These are phyloP conservation scores for Macroglossus sobrinus DNA, from an alignment of 2,113 vertebrate species.

Conservation along the genomic window DNA sequence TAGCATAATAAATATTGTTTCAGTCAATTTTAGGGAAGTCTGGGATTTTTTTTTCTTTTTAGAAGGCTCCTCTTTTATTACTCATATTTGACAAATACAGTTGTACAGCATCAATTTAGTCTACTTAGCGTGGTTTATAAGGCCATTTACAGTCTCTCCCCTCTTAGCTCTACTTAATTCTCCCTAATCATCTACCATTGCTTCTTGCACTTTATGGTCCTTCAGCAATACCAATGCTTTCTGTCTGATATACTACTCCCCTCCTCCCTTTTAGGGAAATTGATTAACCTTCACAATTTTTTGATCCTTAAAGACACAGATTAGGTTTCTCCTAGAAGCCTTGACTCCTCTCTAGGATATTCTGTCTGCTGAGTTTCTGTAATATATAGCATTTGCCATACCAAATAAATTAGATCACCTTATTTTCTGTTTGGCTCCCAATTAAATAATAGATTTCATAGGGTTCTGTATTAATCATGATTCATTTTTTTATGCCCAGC, in stretches of 20 bases:
- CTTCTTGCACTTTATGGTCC: neutral
- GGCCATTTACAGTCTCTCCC: neutral
- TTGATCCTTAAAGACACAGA: neutral
- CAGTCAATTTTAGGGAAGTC: neutral
- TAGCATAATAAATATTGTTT: neutral
- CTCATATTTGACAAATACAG: neutral
- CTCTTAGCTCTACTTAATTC: neutral
- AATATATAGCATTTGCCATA: neutral
- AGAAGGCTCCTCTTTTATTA: neutral
- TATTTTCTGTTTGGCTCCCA: slow-evolving; percentile 7
- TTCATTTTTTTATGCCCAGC: neutral
- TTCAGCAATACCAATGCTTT: neutral
- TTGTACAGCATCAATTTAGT: neutral
- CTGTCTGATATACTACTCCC: neutral
- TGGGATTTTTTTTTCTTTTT: neutral
- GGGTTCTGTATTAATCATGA: neutral
- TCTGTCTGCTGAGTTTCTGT: neutral
- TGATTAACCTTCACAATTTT: neutral
- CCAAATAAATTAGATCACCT: neutral
- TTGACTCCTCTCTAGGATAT: neutral
- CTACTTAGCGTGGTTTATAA: neutral
- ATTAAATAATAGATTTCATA: slow-evolving; percentile 2
- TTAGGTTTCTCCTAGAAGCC: neutral
- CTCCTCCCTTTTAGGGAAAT: neutral
- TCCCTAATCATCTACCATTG: neutral